Evolutionary conservation across 2,797 vertebrate species (phyloP), one percentile per base, ranked within the genome.

Genomic region (Acanthis flammea): DNA sequence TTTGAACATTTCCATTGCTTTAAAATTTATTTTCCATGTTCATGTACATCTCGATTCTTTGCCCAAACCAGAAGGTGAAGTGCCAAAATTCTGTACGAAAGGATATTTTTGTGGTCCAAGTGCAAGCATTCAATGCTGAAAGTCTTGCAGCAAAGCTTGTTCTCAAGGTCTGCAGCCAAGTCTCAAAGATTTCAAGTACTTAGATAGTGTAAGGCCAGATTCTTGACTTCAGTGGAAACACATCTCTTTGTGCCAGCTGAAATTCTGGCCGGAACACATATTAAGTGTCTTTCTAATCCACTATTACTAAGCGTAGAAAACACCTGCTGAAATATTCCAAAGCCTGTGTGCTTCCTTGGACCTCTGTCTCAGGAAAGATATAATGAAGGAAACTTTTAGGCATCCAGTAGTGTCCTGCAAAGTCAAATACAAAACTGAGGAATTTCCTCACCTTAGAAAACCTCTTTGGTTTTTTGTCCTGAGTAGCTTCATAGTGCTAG

Each of bases 11-110:
- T 96, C 92, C 94, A 97, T 90, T 91, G 62, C 87, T 89, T 94
- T 88, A 83, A 94, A 92, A 94, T 92, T 96, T 92, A 91, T 92
- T 96, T 96, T 95, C 95, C 95, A 76, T 96, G 95, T 96, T 96
- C 94, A 92, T 80, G 82, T 96, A 81, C 85, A 91, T 96, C 89
- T 92, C 37, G 0, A 91, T 86, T 96, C 89, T 96, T 94, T 94
- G 92, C 81, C 85, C 79, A 89, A 75, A 81, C 50, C 48, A 90
- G 89, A 88, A 88, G 28, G 16, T 83, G 44, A 88, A 88, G 76
- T 92, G 94, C 94, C 96, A 96, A 97, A 95, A 96, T 70, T 62
- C 82, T 92, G 79, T 91, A 95, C 1, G 2, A 90, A 94, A 90
- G 67, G 87, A 95, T 93, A 93, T 94, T 92, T 94, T 80, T 91